Conservation (phyloP, 2,797 vertebrate species). For the Acanthis flammea region DNA sequence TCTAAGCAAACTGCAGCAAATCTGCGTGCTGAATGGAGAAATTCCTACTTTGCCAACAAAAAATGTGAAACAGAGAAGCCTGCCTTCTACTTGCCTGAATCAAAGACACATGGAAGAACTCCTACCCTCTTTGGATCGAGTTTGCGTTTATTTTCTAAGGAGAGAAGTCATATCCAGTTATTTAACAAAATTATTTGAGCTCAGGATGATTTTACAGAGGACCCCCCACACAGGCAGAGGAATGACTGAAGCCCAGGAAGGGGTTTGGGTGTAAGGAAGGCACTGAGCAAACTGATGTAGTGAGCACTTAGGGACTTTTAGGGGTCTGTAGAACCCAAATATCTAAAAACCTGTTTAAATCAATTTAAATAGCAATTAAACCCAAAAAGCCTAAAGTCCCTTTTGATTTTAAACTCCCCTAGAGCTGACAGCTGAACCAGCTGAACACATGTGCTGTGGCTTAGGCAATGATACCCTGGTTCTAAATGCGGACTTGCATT, state of each 20-base stretch:
- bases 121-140: not conserved
- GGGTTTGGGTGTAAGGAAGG: not conserved
- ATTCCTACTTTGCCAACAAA: constrained; percentile 19
- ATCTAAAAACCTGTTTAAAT: not conserved
- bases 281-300: not conserved
- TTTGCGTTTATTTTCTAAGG: not conserved
- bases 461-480: rapidly evolving
- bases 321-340: not conserved
- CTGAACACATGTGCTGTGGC: not conserved
- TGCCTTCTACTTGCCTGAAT: constrained; percentile 1
- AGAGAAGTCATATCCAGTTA: not conserved
- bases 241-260: not conserved
- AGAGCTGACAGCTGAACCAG: not conserved
- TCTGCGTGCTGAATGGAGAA: not conserved
- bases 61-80: not conserved
- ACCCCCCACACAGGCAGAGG: rapidly evolving
- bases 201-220: not conserved
- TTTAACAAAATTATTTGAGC: not conserved
- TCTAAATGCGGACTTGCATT: not conserved
- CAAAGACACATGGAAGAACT: not conserved
- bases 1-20: constrained; percentile 7
- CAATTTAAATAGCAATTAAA: not conserved
- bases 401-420: not conserved
- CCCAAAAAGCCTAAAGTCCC: not conserved
- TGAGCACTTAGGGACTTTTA: not conserved